A percentile compares a stretch with the other conserved stretches of the same genome.
Conservation (phyloP, 2,113 vertebrate genomes). For the Percopsis transmontana region DNA sequence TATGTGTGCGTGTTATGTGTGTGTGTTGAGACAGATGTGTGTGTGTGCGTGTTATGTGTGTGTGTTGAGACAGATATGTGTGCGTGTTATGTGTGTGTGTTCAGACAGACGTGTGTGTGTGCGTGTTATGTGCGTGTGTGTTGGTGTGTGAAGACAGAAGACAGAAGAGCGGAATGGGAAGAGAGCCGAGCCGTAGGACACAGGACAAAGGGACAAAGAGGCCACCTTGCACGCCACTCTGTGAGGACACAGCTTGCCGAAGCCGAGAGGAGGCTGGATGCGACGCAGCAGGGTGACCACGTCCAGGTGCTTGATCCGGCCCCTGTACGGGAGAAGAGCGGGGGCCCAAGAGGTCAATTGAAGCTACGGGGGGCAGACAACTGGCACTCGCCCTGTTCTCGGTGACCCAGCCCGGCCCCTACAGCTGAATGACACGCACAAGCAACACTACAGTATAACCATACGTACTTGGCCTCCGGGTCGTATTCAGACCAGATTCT, state of each 20-base stretch:
- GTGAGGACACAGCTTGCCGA: conserved; percentile 97
- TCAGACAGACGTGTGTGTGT: too few relatives aligned
- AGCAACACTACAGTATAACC: conserved; percentile 3
- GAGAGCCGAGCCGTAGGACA: background rate
- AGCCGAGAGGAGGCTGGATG: conserved; percentile 96
- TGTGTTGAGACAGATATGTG: too few relatives aligned
- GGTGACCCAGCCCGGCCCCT: background rate
- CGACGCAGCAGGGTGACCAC: conserved; percentile 93
- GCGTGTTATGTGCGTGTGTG: background rate
- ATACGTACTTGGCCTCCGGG: conserved; percentile 95
- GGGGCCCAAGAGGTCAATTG: background rate
- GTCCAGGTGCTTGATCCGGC: conserved; percentile 97
- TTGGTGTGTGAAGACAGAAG: conserved; percentile 12
- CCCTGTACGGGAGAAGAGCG: conserved; percentile 73
- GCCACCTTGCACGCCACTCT: conserved; percentile 97
- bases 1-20: too few relatives aligned
- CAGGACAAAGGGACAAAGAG: background rate
- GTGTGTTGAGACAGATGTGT: too few relatives aligned
- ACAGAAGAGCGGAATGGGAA: background rate
- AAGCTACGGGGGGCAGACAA: background rate
- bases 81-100: too few relatives aligned
- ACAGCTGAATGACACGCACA: background rate
- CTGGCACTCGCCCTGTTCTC: background rate
- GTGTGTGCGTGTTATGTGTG: too few relatives aligned
- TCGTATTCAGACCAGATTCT: conserved; percentile 99